These are phyloP conservation scores for Barnardius zonarius DNA, from an alignment of 2,113 vertebrate genomes.

Conservation along the genomic window DNA sequence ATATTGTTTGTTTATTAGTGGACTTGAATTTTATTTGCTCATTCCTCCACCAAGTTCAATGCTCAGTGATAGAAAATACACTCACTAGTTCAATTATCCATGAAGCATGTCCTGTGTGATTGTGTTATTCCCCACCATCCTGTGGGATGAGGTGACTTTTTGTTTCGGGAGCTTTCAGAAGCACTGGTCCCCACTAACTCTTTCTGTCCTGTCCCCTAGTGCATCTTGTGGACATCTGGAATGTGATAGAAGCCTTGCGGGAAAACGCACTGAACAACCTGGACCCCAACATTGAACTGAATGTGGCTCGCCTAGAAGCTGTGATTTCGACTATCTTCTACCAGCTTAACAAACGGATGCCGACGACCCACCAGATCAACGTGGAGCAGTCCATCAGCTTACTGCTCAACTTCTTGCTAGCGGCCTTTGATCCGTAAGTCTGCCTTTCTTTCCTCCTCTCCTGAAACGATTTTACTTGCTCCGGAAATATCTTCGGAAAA, in stretches of 20 bases:
- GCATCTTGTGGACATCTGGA: slow-evolving; percentile 98
- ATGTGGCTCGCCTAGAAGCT: slow-evolving; percentile 89
- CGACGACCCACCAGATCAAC: slow-evolving; percentile 94
- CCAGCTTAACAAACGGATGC: slow-evolving; percentile 98
- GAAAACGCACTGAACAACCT: slow-evolving; percentile 92
- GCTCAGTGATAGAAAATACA: not conserved
- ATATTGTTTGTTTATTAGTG: not conserved
- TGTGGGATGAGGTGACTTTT: not conserved
- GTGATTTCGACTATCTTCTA: slow-evolving; percentile 94
- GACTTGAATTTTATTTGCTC: not conserved
- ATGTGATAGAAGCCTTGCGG: slow-evolving; percentile 93
- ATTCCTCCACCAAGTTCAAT: not conserved
- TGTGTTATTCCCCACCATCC: not conserved
- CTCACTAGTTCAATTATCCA: not conserved
- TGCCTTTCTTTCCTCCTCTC: not conserved
- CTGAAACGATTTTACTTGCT: not conserved
- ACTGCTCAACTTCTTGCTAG: slow-evolving; percentile 95
- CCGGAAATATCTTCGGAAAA: not conserved
- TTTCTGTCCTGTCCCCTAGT: slow-evolving; percentile 76
- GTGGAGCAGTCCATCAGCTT: slow-evolving; percentile 93
- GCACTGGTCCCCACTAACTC: rapidly evolving
- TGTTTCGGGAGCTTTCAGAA: not conserved
- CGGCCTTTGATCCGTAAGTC: slow-evolving; percentile 94
- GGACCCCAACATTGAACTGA: slow-evolving; percentile 88
- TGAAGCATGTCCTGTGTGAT: not conserved